phyloP scores from a whole-genome alignment of 1,140 invertebrate genomes.

The Rhynchophorus ferrugineus region DNA sequence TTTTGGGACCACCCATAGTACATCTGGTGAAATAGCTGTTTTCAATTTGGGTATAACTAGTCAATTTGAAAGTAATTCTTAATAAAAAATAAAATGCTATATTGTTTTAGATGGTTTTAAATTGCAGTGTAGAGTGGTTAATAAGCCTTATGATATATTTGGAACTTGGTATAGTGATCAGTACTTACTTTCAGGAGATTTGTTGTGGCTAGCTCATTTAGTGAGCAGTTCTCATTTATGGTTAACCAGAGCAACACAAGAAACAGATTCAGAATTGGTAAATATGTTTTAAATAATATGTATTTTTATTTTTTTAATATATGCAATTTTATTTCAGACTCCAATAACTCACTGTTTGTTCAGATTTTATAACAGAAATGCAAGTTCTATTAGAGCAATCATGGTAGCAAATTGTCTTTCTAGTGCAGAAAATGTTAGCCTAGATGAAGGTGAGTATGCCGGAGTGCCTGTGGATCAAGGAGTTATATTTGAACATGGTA shows the following conservation, averaged over 20 bases:
- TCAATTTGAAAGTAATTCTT: not conserved
- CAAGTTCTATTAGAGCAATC: constrained; percentile 69
- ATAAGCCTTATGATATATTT: constrained; percentile 85
- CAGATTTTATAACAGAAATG: constrained; percentile 75
- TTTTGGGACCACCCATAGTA: constrained; percentile 70
- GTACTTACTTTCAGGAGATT: constrained; percentile 72
- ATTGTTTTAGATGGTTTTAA: constrained; percentile 53
- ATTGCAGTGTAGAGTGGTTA: constrained; percentile 72
- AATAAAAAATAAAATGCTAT: too few relatives aligned
- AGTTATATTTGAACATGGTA: constrained; percentile 41
- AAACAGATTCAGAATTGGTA: constrained; percentile 70
- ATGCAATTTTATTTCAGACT: constrained; percentile 3
- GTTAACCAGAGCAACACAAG: constrained; percentile 79
- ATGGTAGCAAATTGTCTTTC: constrained; percentile 64
- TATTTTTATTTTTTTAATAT: not conserved
- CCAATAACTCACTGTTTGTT: constrained; percentile 74
- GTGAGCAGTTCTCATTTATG: constrained; percentile 73
- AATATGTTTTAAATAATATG: not conserved
- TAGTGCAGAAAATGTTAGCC: constrained; percentile 36
- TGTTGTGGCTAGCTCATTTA: constrained; percentile 72
- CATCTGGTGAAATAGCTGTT: constrained; percentile 82
- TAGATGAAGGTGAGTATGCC: constrained; percentile 33
- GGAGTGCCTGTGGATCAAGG: constrained; percentile 19
- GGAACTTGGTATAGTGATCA: constrained; percentile 83
- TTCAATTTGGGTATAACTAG: constrained; percentile 59